These are phyloP conservation scores for Castor canadensis DNA, from an alignment of 2,113 vertebrate genomes.

Conservation along the genomic window DNA sequence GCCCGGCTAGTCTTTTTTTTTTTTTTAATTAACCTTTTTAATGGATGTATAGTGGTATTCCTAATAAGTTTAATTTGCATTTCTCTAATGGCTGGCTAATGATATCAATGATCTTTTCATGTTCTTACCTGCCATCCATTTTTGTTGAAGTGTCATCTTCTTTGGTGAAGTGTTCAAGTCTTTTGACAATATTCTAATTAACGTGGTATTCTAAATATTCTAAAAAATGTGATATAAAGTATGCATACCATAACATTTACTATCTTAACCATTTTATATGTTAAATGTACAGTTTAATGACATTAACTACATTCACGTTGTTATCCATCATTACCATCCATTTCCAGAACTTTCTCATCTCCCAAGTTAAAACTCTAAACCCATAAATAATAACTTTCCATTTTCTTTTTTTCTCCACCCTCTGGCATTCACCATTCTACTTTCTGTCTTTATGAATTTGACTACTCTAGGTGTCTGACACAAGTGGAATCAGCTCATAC, in stretches of 20 bases:
- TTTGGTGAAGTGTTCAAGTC: background rate
- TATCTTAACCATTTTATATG: background rate
- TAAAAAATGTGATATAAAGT: background rate
- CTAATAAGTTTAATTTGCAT: background rate
- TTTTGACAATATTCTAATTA: conserved; percentile 13
- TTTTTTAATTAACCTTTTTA: background rate
- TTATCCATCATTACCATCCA: background rate
- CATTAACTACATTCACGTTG: background rate
- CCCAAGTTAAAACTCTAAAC: no score
- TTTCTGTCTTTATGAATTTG: background rate
- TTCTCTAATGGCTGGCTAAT: background rate
- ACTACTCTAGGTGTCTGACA: background rate
- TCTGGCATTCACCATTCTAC: background rate
- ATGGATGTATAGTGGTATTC: background rate
- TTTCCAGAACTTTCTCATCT: background rate
- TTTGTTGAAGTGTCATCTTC: background rate
- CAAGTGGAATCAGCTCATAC: background rate
- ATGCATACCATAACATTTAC: background rate
- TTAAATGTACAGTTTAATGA: background rate
- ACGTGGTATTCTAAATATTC: background rate
- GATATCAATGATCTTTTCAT: background rate
- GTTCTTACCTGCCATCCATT: background rate
- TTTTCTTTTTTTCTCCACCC: background rate
- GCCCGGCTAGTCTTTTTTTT: background rate
- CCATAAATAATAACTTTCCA: no score